phyloP scores from a whole-genome alignment of 2,113 vertebrate species.

The Tor tambroides region DNA sequence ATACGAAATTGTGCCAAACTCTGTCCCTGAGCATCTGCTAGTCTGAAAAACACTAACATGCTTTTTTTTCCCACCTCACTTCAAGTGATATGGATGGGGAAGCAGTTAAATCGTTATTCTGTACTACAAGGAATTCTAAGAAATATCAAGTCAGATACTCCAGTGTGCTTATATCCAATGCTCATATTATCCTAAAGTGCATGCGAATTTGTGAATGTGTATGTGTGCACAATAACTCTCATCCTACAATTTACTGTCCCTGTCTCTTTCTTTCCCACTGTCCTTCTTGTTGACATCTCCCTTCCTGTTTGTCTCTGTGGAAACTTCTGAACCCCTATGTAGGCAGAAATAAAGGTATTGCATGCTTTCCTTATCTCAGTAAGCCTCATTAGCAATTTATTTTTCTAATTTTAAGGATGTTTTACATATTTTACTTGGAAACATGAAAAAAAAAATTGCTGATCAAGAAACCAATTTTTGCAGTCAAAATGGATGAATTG shows the following conservation, averaged over 20 bases:
- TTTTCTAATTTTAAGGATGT: not conserved
- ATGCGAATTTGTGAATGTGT: not conserved
- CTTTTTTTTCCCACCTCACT: not conserved
- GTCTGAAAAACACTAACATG: not conserved
- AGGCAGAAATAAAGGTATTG: conserved; percentile 98
- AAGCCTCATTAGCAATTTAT: not conserved
- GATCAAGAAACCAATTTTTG: not conserved
- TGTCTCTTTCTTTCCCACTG: conserved; percentile 51
- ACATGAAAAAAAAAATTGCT: not conserved
- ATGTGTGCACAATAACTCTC: conserved; percentile 2
- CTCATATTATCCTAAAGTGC: not conserved
- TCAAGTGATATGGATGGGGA: not conserved
- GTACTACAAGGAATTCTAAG: not conserved
- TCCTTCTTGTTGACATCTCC: not conserved
- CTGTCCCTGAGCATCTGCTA: not conserved
- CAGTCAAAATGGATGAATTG: not conserved
- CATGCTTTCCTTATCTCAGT: conserved; percentile 59
- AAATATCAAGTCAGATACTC: no score
- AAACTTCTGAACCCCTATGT: conserved; percentile 77
- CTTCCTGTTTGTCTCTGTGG: conserved; percentile 54
- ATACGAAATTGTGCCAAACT: not conserved
- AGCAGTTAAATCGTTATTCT: not conserved
- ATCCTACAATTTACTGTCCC: conserved; percentile 28
- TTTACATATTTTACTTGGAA: not conserved
- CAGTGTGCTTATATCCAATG: not conserved